A percentile compares a stretch with the other conserved stretches of the same genome.
These are phyloP conservation scores for Mormyrus hasselquistii DNA, from an alignment of 2,797 vertebrate species.

Conservation along the genomic window DNA sequence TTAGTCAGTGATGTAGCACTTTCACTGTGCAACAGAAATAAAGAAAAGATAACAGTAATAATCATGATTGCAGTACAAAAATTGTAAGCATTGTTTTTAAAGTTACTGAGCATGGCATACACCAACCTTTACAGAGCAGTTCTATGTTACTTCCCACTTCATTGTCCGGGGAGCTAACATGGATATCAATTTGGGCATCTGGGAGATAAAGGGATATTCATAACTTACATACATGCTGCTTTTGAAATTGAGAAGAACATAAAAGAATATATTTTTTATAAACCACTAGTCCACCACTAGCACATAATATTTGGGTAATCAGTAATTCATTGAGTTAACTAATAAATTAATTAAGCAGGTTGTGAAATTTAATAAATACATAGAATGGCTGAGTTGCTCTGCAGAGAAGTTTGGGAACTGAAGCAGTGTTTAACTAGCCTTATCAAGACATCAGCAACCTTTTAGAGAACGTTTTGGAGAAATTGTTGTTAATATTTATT, in stretches of 20 bases:
- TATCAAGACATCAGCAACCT: not conserved
- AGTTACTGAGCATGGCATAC: not conserved
- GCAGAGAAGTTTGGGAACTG: not conserved
- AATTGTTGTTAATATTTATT: not conserved
- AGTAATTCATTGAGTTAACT: not conserved
- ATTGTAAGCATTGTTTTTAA: not conserved
- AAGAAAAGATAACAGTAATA: not conserved
- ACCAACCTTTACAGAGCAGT: constrained; percentile 62
- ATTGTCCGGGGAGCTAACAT: constrained; percentile 41
- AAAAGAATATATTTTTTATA: not conserved
- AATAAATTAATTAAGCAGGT: not conserved
- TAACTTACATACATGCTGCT: not conserved
- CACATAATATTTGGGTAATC: not conserved
- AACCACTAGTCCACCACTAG: not conserved
- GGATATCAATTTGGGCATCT: constrained; percentile 51
- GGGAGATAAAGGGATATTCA: not conserved
- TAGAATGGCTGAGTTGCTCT: not conserved
- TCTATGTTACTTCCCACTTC: constrained; percentile 40
- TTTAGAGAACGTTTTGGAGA: not conserved
- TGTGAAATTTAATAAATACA: not conserved
- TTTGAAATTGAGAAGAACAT: not conserved
- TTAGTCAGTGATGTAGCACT: not conserved
- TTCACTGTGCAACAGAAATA: not conserved
- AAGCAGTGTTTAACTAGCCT: not conserved
- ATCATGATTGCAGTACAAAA: not conserved